Evolutionary conservation across 1,140 invertebrate genomes (phyloP).

Genomic region (Caenorhabditis briggsae): DNA sequence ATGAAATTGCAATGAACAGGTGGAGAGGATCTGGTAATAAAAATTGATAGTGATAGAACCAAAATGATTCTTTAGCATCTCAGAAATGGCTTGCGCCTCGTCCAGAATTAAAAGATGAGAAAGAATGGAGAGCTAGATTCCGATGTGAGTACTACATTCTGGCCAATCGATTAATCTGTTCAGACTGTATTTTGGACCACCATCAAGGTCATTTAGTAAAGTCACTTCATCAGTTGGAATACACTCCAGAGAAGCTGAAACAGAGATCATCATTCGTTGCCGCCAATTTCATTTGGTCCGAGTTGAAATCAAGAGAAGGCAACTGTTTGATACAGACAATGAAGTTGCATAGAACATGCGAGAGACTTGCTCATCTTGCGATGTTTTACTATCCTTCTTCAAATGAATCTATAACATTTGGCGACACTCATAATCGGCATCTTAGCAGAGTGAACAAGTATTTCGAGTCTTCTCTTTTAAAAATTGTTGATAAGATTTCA

Average conservation of each 20-base stretch:
- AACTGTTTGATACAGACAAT: slow-evolving; percentile 31
- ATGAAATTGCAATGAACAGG: not conserved
- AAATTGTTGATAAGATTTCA: not conserved
- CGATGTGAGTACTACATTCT: not conserved
- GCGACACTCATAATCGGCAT: not conserved
- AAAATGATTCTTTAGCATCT: not conserved
- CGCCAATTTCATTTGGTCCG: not conserved
- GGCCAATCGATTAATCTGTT: not conserved
- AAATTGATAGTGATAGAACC: not conserved
- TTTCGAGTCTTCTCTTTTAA: not conserved
- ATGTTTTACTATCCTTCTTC: not conserved
- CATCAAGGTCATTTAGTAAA: not conserved
- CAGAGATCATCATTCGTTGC: not conserved
- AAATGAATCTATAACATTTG: too few species aligned
- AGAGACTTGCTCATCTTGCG: not conserved
- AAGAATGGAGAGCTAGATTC: not conserved
- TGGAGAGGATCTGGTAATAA: not conserved
- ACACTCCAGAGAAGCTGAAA: not conserved
- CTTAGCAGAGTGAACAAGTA: not conserved
- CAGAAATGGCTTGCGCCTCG: not conserved
- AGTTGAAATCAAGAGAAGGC: not conserved
- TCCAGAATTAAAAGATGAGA: not conserved
- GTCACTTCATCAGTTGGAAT: not conserved
- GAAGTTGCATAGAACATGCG: not conserved
- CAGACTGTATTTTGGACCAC: not conserved